A percentile compares a stretch with the other conserved stretches of the same genome.
Evolutionary conservation across 1,140 invertebrate genomes (phyloP).

Genomic region (Drosophila rhopaloa): DNA sequence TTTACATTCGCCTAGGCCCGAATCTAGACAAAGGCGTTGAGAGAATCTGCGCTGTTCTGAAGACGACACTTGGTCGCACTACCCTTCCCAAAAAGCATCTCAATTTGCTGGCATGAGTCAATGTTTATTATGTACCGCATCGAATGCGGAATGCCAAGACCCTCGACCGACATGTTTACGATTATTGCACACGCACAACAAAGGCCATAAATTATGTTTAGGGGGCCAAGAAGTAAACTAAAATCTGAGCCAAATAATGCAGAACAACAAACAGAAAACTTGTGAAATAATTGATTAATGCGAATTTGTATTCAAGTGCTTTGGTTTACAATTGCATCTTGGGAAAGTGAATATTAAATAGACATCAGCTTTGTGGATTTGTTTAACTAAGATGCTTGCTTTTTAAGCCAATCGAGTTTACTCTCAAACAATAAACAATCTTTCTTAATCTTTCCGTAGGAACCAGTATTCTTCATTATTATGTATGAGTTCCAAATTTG

Average conservation of each 20-base stretch:
- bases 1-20: conserved; percentile 37
- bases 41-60: conserved; percentile 3
- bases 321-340: conserved; percentile 12
- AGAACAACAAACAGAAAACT: conserved; percentile 11
- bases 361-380: conserved; percentile 10
- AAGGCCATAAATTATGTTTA: conserved; percentile 24
- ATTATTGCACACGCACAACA: conserved; percentile 49
- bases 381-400: no score
- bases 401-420: conserved; percentile 3
- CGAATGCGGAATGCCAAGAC: conserved; percentile 50
- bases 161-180: conserved; percentile 62
- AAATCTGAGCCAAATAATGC: conserved; percentile 2
- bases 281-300: conserved; percentile 39
- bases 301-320: background rate
- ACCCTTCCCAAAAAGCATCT: conserved; percentile 8
- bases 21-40: conserved; percentile 28
- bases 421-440: background rate
- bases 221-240: background rate
- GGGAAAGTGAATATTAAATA: background rate
- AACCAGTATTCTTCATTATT: no score
- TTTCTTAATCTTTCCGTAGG: no score
- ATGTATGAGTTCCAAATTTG: no score
- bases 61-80: conserved; percentile 21
- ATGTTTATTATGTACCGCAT: conserved; percentile 51
- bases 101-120: conserved; percentile 52